These are phyloP conservation scores for Archivesica marissinica DNA, from an alignment of 1,140 invertebrate genomes.

Conservation along the genomic window DNA sequence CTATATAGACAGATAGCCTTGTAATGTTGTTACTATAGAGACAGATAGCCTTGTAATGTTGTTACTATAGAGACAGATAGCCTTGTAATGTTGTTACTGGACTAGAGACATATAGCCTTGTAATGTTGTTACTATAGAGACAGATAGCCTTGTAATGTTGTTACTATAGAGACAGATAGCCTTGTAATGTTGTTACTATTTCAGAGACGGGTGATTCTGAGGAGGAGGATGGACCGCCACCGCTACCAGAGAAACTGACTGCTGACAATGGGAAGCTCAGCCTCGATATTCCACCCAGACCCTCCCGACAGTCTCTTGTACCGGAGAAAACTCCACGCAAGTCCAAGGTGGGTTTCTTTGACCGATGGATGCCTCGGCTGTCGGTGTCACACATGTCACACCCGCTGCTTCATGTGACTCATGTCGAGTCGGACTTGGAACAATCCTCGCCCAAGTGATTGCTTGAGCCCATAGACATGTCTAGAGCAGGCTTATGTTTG, in stretches of 20 bases:
- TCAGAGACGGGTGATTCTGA: constrained; percentile 34
- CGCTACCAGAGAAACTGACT: constrained; percentile 46
- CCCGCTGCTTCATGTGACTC: background rate
- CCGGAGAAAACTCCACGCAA: constrained; percentile 37
- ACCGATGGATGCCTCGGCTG: constrained; percentile 6
- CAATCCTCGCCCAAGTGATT: constrained; percentile 8
- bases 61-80: too few relatives aligned
- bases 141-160: too few relatives aligned
- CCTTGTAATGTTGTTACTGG: too few relatives aligned
- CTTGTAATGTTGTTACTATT: background rate
- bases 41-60: too few relatives aligned
- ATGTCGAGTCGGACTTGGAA: background rate
- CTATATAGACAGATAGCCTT: too few relatives aligned
- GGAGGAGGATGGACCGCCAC: constrained; percentile 37
- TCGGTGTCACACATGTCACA: constrained; percentile 9
- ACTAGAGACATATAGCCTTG: too few relatives aligned
- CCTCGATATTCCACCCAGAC: constrained; percentile 1
- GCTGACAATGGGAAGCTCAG: background rate
- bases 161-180: too few relatives aligned
- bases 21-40: too few relatives aligned
- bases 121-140: too few relatives aligned
- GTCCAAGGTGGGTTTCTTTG: constrained; percentile 54
- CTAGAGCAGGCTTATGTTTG: too few relatives aligned
- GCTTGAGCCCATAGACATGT: too few relatives aligned
- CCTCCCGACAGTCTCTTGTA: background rate